Percentiles rank a stretch among this genome's conserved stretches.
Evolutionary conservation across 2,888 invertebrate species (phyloP).

Genomic region (Phyto melanocephala): DNA sequence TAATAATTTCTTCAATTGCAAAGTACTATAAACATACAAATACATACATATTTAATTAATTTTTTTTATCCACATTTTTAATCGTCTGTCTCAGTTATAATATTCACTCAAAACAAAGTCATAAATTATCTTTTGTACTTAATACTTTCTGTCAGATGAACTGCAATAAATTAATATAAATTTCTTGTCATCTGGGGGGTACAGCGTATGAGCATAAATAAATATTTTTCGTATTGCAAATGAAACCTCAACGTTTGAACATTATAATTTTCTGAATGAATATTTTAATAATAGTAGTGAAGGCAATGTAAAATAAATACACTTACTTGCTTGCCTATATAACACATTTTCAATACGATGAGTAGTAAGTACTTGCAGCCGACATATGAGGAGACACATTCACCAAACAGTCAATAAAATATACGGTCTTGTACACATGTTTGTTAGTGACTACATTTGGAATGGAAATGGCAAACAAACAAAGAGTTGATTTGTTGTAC

Average conservation of each 20-base stretch:
- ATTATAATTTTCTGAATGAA: conserved; percentile 40
- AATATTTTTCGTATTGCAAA: conserved; percentile 29
- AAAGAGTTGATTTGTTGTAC: conserved; percentile 42
- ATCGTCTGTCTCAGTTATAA: conserved; percentile 42
- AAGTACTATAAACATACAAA: not conserved
- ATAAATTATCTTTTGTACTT: conserved; percentile 75
- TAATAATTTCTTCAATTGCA: conserved; percentile 33
- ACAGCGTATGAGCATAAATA: conserved; percentile 46
- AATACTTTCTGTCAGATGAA: conserved; percentile 77
- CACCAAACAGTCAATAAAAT: not conserved
- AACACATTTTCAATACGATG: not conserved
- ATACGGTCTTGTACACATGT: too few relatives aligned
- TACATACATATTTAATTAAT: not conserved
- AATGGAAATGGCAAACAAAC: conserved; percentile 4
- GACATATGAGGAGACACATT: conserved; percentile 4
- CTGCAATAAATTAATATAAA: conserved; percentile 78
- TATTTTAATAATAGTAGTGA: not conserved
- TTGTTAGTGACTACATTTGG: not conserved
- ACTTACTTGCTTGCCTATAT: not conserved
- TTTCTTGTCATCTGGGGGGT: conserved; percentile 72
- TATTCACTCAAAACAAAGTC: conserved; percentile 75
- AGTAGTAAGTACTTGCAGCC: not conserved
- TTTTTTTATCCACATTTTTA: conserved; percentile 6
- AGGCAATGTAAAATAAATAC: not conserved
- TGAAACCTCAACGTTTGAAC: conserved; percentile 33